phyloP scores from a whole-genome alignment of 2,113 vertebrate species.

The Scolopax mira region DNA sequence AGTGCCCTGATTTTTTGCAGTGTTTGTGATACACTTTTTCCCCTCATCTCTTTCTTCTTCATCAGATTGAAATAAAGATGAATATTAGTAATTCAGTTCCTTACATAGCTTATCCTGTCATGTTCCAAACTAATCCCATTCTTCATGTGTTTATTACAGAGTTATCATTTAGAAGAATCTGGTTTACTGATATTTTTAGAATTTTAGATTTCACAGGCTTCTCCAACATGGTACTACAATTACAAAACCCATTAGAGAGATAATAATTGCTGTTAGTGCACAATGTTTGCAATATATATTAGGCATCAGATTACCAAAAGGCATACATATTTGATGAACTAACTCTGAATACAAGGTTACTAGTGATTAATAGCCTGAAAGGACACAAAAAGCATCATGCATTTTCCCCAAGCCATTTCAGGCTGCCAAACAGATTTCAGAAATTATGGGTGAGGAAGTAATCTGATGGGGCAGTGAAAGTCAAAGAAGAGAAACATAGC shows the following conservation, averaged over 20 bases:
- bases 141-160: conserved; percentile 18
- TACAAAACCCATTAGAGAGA: conserved; percentile 69
- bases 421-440: neutral
- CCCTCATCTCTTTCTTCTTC: neutral
- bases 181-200: conserved; percentile 39
- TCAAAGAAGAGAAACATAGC: neutral
- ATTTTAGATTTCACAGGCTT: neutral
- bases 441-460: neutral
- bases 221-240: conserved; percentile 9
- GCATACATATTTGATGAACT: conserved; percentile 73
- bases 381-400: conserved; percentile 13
- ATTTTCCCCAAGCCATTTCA: conserved; percentile 9
- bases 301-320: conserved; percentile 48
- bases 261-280: conserved; percentile 55
- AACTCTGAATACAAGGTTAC: conserved; percentile 53
- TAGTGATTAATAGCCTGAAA: conserved; percentile 55
- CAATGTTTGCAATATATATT: conserved; percentile 26
- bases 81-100: conserved; percentile 27
- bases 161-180: conserved; percentile 2
- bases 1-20: neutral
- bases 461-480: neutral
- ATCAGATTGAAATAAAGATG: conserved; percentile 25
- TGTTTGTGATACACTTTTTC: neutral
- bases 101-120: neutral
- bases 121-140: conserved; percentile 33